Conservation (phyloP, 1,140 invertebrate genomes). For the Nautilus pompilius region DNA sequence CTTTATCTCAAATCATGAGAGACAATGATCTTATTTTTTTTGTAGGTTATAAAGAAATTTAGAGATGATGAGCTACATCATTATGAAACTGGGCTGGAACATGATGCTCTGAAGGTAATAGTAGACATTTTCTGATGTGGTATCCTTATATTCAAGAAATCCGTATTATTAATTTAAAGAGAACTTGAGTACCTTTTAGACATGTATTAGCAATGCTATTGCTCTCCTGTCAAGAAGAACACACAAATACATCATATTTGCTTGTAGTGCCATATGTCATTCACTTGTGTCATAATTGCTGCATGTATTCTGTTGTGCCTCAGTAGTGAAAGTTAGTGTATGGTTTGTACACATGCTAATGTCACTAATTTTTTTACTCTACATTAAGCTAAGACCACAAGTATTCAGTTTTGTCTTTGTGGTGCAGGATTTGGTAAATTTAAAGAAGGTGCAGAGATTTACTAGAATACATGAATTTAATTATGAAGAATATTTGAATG, state of each 20-base stretch:
- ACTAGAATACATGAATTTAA: too few relatives aligned
- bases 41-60: constrained; percentile 77
- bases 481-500: too few relatives aligned
- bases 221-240: too few relatives aligned
- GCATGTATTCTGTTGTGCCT: background rate
- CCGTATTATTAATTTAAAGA: background rate
- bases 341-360: too few relatives aligned
- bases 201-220: too few relatives aligned
- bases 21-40: constrained; percentile 11
- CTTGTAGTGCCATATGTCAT: background rate
- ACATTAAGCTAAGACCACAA: too few relatives aligned
- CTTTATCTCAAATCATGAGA: too few relatives aligned
- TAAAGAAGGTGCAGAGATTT: too few relatives aligned
- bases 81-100: constrained; percentile 90
- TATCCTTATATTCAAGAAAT: background rate
- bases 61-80: constrained; percentile 98
- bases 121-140: background rate
- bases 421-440: too few relatives aligned
- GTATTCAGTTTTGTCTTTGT: too few relatives aligned
- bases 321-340: too few relatives aligned
- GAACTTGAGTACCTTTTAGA: background rate
- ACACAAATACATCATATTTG: background rate
- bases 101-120: constrained; percentile 70
- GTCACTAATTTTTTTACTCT: too few relatives aligned
- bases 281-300: background rate